Base-by-base conservation (phyloP, 2,113 vertebrate species). In the Podarcis muralis region DNA sequence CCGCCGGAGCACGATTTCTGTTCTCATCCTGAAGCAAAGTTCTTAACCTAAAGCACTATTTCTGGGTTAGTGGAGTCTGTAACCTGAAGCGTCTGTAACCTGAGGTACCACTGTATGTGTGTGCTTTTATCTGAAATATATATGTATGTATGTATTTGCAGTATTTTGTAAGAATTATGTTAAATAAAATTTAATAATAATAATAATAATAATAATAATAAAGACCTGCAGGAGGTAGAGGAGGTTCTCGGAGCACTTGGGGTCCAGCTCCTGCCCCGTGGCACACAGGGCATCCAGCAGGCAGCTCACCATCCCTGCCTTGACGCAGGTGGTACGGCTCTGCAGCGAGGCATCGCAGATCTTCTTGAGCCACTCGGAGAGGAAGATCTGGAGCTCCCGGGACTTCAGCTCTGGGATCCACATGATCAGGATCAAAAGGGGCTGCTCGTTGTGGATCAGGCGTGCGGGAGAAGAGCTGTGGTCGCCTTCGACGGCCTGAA, bases 391-490 rank as follows among this genome's bases (percentile, higher is more conserved):
- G 0, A 98, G 97, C 9, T 98, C 98, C 0, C 95, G 94, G 1
- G 98, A 98, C 0, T 90, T 79, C 92, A 99, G 94, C 0, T 96
- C 95, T 0, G 98, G 98, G 30, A 99, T 96, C 99, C 99, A 99
- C 92, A 97, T 96, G 90, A 97, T 94, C 43, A 99, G 97, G 69
- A 99, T 96, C 85, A 99, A 95, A 89, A 99, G 91, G 0, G 99
- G 98, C 91, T 99, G 98, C 86, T 99, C 99, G 0, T 99, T 99
- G 91, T 96, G 96, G 92, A 99, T 98, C 30, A 97, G 97, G 0
- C 95, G 97, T 1, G 95, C 95, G 0, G 97, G 97, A 69, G 95
- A 93, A 8, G 96, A 90, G 66, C 93, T 95, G 92, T 99, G 97
- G 86, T 98, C 97, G 0, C 98, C 98, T 81, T 99, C 99, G 87